Conservation (phyloP, 2,113 vertebrate genomes). For the Pygoscelis adeliae region DNA sequence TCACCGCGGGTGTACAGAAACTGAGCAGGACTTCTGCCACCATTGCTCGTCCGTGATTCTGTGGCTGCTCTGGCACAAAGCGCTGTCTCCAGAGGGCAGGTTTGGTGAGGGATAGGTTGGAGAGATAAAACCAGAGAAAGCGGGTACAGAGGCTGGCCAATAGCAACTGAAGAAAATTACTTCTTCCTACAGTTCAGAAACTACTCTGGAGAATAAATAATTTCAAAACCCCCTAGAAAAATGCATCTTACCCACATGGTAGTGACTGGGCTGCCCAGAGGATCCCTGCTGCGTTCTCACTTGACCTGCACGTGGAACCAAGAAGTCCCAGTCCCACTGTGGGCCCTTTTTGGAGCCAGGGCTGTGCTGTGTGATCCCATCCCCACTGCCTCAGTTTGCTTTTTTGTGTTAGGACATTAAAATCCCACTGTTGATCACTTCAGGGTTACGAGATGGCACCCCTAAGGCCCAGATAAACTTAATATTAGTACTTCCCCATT, state of each 20-base stretch:
- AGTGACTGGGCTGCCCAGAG: neutral
- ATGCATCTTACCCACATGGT: neutral
- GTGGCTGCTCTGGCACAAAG: neutral
- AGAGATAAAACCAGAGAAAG: neutral
- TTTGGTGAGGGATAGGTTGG: neutral
- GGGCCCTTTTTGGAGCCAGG: neutral
- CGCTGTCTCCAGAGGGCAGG: neutral
- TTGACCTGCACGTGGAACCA: neutral
- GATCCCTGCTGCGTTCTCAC: neutral
- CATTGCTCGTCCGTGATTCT: rapidly evolving
- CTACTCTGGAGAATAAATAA: neutral
- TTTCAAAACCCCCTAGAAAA: neutral
- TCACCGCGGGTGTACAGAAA: neutral
- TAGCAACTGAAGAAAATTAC: neutral
- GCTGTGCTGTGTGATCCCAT: neutral
- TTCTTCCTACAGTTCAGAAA: neutral
- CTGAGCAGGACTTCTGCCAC: neutral
- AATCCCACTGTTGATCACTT: neutral
- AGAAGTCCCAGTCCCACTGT: neutral
- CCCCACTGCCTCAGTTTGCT: neutral
- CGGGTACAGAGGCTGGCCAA: rapidly evolving
- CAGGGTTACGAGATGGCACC: neutral
- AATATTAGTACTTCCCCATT: neutral
- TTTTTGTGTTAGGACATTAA: neutral
- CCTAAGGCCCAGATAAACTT: neutral